Evolutionary conservation across 1,140 invertebrate species (phyloP).

Genomic region (Drosophila trapezifrons): DNA sequence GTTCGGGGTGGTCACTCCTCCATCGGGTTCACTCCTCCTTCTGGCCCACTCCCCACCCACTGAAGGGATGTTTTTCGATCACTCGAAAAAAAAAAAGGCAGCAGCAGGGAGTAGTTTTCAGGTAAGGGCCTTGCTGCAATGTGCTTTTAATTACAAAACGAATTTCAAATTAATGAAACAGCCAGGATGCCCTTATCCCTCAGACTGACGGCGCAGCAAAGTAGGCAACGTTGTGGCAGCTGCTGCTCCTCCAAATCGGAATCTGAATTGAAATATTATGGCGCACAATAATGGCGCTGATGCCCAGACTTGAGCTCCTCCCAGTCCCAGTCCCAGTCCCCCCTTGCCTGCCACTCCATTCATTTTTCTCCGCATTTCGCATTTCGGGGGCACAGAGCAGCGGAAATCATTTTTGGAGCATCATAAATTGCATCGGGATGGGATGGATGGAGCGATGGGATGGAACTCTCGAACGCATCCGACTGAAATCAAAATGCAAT

Average conservation of each 20-base stretch:
- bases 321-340: neutral
- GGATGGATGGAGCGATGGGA: neutral
- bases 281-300: constrained; percentile 30
- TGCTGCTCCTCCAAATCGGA: constrained; percentile 18
- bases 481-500: constrained; percentile 54
- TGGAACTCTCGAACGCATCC: constrained; percentile 7
- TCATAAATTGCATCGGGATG: constrained; percentile 41
- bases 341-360: constrained; percentile 5
- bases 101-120: neutral
- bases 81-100: neutral
- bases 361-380: constrained; percentile 21
- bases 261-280: constrained; percentile 34
- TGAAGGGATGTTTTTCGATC: constrained; percentile 9
- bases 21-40: too few relatives aligned
- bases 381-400: neutral
- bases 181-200: neutral
- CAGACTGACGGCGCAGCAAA: neutral
- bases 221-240: constrained; percentile 20
- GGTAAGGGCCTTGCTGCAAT: neutral
- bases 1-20: too few relatives aligned
- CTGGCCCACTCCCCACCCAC: too few relatives aligned
- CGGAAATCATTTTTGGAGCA: constrained; percentile 55
- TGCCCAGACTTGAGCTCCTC: constrained; percentile 23
- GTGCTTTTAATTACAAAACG: constrained; percentile 14
- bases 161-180: constrained; percentile 17